phyloP scores from a whole-genome alignment of 2,797 vertebrate species.

The Florisuga fusca region DNA sequence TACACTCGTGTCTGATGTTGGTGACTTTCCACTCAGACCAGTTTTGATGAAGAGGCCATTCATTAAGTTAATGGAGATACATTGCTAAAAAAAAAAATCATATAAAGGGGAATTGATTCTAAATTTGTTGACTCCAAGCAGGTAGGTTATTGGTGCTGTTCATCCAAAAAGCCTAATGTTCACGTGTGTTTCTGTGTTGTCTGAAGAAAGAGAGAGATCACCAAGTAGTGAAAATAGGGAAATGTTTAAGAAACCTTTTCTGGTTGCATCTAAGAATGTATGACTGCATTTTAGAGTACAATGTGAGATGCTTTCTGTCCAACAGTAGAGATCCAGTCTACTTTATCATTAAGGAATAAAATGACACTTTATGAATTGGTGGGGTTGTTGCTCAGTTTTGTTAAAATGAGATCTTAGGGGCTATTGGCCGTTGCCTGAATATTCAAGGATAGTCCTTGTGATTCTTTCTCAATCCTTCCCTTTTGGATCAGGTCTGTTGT shows the following conservation, averaged over 20 bases:
- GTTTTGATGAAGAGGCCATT: background rate
- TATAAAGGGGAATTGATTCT: background rate
- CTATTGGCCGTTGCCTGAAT: background rate
- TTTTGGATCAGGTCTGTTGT: background rate
- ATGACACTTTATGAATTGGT: background rate
- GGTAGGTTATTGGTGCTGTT: background rate
- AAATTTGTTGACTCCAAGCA: background rate
- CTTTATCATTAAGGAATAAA: background rate
- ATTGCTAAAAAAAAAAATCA: background rate
- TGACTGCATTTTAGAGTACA: background rate
- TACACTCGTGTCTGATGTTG: background rate
- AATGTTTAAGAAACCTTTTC: background rate
- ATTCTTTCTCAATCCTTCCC: background rate
- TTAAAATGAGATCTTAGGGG: background rate
- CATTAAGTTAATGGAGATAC: background rate
- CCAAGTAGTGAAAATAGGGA: background rate
- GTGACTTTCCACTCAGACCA: background rate
- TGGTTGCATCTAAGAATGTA: background rate
- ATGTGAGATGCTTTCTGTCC: background rate
- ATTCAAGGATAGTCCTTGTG: background rate
- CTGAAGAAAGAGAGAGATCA: background rate
- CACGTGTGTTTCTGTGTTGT: background rate
- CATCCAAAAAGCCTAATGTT: background rate
- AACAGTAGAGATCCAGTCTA: background rate
- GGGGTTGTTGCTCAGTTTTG: background rate